Conservation (phyloP, 2,888 invertebrate genomes). For the Campopleginae sp. region DNA sequence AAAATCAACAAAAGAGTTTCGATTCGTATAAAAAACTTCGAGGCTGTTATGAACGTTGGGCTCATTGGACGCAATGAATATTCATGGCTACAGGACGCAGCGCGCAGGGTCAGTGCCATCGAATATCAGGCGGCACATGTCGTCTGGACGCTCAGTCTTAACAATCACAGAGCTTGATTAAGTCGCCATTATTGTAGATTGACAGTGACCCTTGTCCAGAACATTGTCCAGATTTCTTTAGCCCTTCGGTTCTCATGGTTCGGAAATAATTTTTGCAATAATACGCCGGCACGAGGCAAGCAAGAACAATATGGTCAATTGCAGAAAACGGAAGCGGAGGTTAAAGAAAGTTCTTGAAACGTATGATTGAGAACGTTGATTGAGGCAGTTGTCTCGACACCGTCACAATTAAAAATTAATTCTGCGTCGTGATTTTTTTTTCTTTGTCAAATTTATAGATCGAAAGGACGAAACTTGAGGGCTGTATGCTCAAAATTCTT, state of each 20-base stretch:
- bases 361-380: too few relatives aligned
- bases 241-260: neutral
- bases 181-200: slow-evolving; percentile 62
- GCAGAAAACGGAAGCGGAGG: too few relatives aligned
- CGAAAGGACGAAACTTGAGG: too few relatives aligned
- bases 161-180: slow-evolving; percentile 64
- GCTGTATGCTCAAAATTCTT: too few relatives aligned
- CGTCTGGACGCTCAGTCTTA: slow-evolving; percentile 23
- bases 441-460: too few relatives aligned
- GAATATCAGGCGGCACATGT: slow-evolving; percentile 55
- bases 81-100: slow-evolving; percentile 42
- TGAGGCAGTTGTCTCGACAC: too few relatives aligned
- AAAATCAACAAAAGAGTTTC: neutral
- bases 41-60: slow-evolving; percentile 30
- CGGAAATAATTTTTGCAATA: neutral
- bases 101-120: neutral
- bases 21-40: slow-evolving; percentile 19
- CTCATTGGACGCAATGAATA: slow-evolving; percentile 54
- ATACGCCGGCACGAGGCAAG: too few relatives aligned
- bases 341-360: too few relatives aligned
- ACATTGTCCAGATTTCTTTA: neutral
- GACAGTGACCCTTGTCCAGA: slow-evolving; percentile 24
- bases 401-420: too few relatives aligned
- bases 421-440: too few relatives aligned
- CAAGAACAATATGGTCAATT: too few relatives aligned